These are phyloP conservation scores for Ypsolopha sequella DNA, from an alignment of 2,888 invertebrate species.

Conservation along the genomic window DNA sequence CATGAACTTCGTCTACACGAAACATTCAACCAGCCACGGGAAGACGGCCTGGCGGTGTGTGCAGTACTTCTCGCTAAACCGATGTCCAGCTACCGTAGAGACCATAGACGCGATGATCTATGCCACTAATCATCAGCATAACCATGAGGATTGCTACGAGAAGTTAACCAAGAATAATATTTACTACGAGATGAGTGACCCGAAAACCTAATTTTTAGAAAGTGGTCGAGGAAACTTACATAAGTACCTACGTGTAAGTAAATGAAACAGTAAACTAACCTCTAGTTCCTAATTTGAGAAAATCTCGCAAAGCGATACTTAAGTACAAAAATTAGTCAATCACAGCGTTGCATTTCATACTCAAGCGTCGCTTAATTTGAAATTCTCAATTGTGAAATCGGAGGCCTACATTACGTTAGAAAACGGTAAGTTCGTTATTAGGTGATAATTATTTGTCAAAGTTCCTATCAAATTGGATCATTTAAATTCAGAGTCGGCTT, in stretches of 20 bases:
- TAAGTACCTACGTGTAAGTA: neutral
- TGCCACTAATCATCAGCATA: constrained; percentile 61
- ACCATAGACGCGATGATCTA: constrained; percentile 63
- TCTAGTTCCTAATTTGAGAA: no score
- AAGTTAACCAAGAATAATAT: constrained; percentile 57
- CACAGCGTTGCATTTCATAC: no score
- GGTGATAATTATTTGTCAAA: no score
- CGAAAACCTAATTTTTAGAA: neutral
- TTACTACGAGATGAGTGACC: constrained; percentile 32
- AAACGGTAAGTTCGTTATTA: no score
- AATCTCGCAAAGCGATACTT: no score
- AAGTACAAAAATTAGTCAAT: no score
- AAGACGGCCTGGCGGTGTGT: constrained; percentile 67
- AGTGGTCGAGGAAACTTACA: neutral
- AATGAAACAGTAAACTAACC: neutral
- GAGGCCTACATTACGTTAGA: no score
- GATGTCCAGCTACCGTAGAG: constrained; percentile 64
- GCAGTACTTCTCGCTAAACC: constrained; percentile 63
- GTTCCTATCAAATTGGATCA: no score
- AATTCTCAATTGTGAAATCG: no score
- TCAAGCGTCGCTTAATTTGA: no score
- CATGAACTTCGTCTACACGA: constrained; percentile 66
- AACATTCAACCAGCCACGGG: constrained; percentile 65
- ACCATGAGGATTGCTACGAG: constrained; percentile 61
- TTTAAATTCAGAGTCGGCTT: no score